Percentiles rank a stretch among this genome's conserved stretches.
phyloP scores from a whole-genome alignment of 2,888 invertebrate species.

The Chrysomela aeneicollis region DNA sequence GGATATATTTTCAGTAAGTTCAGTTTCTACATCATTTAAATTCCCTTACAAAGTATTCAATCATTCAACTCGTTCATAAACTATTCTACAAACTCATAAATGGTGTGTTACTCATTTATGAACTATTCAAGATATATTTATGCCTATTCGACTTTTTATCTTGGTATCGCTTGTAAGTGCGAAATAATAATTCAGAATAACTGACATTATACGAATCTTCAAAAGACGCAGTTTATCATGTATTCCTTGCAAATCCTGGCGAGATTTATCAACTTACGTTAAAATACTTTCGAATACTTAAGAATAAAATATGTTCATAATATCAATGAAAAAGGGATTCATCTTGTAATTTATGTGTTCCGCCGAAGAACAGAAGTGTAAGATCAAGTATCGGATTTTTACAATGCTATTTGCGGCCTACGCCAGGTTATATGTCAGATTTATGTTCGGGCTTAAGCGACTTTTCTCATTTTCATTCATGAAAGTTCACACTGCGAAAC shows the following conservation, averaged over 20 bases:
- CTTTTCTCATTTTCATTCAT: conserved; percentile 10
- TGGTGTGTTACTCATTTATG: too few species aligned
- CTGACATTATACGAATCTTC: conserved; percentile 3
- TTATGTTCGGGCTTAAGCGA: conserved; percentile 24
- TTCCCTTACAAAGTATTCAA: too few species aligned
- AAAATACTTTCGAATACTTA: conserved; percentile 31
- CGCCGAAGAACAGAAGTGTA: conserved; percentile 32
- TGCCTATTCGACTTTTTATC: too few species aligned
- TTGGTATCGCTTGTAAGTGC: background rate
- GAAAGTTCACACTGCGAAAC: background rate
- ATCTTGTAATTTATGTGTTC: conserved; percentile 35
- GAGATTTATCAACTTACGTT: conserved; percentile 30
- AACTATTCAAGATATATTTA: too few species aligned
- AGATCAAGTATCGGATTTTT: conserved; percentile 27
- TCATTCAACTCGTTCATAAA: too few species aligned
- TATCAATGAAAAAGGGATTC: conserved; percentile 32
- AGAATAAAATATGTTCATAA: conserved; percentile 35
- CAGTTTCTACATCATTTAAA: too few species aligned
- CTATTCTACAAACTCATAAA: too few species aligned
- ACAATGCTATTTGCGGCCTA: conserved; percentile 30
- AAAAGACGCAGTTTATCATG: conserved; percentile 34
- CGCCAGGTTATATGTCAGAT: conserved; percentile 25
- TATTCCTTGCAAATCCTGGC: conserved; percentile 3
- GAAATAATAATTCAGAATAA: background rate
- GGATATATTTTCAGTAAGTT: too few species aligned